phyloP scores from a whole-genome alignment of 1,140 invertebrate genomes.

The Ceratitis capitata region DNA sequence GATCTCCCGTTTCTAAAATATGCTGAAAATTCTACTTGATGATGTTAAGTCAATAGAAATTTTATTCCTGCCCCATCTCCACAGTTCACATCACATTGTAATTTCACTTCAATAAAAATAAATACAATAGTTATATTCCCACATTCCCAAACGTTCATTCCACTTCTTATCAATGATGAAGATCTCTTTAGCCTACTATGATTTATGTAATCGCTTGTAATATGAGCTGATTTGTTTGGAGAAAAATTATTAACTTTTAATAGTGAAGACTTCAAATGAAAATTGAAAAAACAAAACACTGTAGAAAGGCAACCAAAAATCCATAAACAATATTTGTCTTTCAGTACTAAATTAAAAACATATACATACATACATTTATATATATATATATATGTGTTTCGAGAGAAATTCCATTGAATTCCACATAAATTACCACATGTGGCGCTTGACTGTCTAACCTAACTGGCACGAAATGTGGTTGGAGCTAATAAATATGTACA shows the following conservation, averaged over 20 bases:
- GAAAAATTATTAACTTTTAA: constrained; percentile 29
- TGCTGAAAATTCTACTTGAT: too few relatives aligned
- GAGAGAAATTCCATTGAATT: neutral
- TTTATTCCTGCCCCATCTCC: too few relatives aligned
- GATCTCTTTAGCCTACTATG: neutral
- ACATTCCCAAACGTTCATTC: neutral
- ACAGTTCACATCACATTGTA: too few relatives aligned
- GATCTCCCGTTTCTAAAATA: too few relatives aligned
- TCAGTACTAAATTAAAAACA: neutral
- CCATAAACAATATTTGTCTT: neutral
- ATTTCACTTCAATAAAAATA: too few relatives aligned
- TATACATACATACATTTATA: too few relatives aligned
- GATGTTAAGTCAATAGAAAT: too few relatives aligned
- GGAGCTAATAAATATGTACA: neutral
- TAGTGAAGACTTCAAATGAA: neutral
- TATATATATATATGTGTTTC: constrained; percentile 10
- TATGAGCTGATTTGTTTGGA: constrained; percentile 11
- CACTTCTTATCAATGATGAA: neutral
- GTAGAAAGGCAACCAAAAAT: neutral
- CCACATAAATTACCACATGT: constrained; percentile 38
- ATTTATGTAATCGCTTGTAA: constrained; percentile 38
- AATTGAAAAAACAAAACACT: neutral
- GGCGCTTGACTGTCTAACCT: constrained; percentile 22
- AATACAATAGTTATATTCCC: neutral
- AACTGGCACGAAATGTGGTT: constrained; percentile 13